phyloP scores from a whole-genome alignment of 2,888 invertebrate genomes.

The Alloscopus bannaensis region DNA sequence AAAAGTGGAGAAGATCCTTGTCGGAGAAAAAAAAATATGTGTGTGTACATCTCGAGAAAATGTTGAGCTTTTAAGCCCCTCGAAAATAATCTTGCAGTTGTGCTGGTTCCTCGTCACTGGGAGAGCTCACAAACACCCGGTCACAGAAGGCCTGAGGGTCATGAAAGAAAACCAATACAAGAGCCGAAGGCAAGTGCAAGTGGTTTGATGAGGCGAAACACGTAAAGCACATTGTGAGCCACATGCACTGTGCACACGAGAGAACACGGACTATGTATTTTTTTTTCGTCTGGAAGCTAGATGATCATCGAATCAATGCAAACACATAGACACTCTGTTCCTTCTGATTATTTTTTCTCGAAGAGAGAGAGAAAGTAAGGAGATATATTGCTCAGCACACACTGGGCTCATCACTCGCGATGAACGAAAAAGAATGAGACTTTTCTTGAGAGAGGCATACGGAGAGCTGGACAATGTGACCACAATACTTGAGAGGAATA shows the following conservation, averaged over 20 bases:
- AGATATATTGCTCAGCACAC: not conserved
- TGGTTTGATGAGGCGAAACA: conserved; percentile 42
- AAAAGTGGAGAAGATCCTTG: not conserved
- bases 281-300: no score
- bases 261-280: no score
- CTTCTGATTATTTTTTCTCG: not conserved
- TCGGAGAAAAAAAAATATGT: conserved; percentile 3
- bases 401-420: not conserved
- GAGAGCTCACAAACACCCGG: conserved; percentile 47
- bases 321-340: no score
- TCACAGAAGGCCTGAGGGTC: conserved; percentile 51
- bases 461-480: conserved; percentile 34
- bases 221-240: no score
- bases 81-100: conserved; percentile 23
- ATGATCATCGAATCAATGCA: not conserved
- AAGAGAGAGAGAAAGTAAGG: no score
- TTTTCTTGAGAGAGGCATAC: conserved; percentile 14
- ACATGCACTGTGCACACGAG: no score
- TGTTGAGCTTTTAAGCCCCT: not conserved
- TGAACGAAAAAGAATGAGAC: not conserved
- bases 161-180: conserved; percentile 54
- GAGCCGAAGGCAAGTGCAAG: conserved; percentile 29
- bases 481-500: conserved; percentile 23
- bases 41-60: not conserved
- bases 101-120: conserved; percentile 17